These are phyloP conservation scores for Bimastos eiseni DNA, from an alignment of 2,888 invertebrate species.

Conservation along the genomic window DNA sequence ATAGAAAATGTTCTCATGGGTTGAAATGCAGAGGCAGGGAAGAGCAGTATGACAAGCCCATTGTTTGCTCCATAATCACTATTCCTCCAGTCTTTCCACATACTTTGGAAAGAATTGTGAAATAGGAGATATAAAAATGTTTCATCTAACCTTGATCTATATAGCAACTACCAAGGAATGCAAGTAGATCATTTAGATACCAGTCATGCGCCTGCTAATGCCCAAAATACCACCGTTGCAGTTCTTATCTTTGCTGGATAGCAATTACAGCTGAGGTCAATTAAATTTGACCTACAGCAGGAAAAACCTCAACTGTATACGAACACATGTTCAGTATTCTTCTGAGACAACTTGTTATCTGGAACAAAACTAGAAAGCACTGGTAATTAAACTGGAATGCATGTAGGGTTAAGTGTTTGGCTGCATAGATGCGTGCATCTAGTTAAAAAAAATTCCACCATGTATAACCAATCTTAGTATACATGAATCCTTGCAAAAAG, in stretches of 20 bases:
- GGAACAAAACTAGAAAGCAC: background rate
- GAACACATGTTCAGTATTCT: background rate
- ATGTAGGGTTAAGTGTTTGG: background rate
- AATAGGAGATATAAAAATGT: background rate
- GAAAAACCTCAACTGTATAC: background rate
- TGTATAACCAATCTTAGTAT: background rate
- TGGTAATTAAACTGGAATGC: slow-evolving; percentile 6
- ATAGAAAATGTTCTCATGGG: background rate
- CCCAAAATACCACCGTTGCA: background rate
- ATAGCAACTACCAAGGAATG: background rate
- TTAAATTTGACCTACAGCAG: background rate
- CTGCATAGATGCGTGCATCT: background rate
- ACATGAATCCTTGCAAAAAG: background rate
- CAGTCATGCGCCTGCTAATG: background rate
- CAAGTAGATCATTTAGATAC: background rate
- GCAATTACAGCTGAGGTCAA: background rate
- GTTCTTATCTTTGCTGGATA: background rate
- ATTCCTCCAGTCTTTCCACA: background rate
- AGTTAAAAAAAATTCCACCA: background rate
- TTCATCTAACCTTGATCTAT: background rate
- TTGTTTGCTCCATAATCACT: background rate
- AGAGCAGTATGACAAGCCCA: background rate
- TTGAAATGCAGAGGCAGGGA: background rate
- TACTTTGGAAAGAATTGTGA: background rate
- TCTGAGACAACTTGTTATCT: background rate